Evolutionary conservation across 2,113 vertebrate genomes (phyloP), one percentile per base, ranked within the genome.

Genomic region (Brachypteracias leptosomus): DNA sequence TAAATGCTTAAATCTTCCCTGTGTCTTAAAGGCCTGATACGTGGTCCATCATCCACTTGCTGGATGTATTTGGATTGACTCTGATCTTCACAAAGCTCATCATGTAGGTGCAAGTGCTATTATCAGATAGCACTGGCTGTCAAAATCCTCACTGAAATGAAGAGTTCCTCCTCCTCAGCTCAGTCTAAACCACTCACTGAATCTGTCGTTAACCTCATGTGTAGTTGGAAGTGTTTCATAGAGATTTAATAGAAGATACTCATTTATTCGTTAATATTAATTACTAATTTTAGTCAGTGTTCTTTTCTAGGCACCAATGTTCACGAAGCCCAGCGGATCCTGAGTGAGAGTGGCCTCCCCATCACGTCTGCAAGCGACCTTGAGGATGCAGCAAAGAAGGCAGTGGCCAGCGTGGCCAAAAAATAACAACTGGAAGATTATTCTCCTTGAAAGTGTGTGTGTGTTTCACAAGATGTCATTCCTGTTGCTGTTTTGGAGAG

Each of bases 341-440:
- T 99, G 95, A 97, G 19, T 1, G 98, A 98, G 90, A 99, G 99
- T 6, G 99, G 99, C 1, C 98, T 99, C 63, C 99, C 99, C 79
- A 99, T 99, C 97, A 98, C 97, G 0, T 88, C 99, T 4, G 99
- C 99, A 13, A 97, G 54, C 1, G 97, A 99, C 97, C 98, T 99
- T 80, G 99, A 99, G 35, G 99, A 99, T 40, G 99, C 99, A 4
- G 99, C 99, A 38, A 98, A 93, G 98, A 99, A 99, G 93, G 99
- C 98, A 1, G 99, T 99, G 93, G 99, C 99, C 19, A 98, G 98
- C 12, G 98, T 99, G 94, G 31, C 95, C 55, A 98, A 84, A 95
- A 99, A 99, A 83, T 99, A 97, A 96, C 61, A 13, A 8, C 36
- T 4, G 24, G 10, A 46, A 40, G 76, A 24, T 72, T 33, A 7